Percentiles rank a stretch among this genome's conserved stretches.
These are phyloP conservation scores for Apocheima hispidaria DNA, from an alignment of 2,888 invertebrate genomes.

Conservation along the genomic window DNA sequence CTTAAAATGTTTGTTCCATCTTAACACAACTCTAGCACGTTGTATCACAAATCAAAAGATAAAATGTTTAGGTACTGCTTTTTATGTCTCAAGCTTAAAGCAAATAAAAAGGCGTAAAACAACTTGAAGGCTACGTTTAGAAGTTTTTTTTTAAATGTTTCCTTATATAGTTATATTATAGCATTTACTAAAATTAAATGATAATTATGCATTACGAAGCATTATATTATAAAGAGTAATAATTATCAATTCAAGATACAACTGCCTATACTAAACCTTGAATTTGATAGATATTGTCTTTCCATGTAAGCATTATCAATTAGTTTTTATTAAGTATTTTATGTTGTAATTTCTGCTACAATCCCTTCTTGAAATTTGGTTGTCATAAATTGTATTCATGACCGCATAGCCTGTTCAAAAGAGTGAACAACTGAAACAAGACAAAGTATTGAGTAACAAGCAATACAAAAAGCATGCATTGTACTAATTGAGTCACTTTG, in stretches of 20 bases:
- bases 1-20: background rate
- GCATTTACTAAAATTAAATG: background rate
- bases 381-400: background rate
- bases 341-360: slow-evolving; percentile 11
- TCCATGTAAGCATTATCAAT: slow-evolving; percentile 19
- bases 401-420: background rate
- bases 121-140: slow-evolving; percentile 2
- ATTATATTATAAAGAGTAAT: no score
- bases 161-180: background rate
- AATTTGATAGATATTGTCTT: slow-evolving; percentile 15
- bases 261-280: slow-evolving; percentile 20
- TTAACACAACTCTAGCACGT: background rate
- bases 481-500: slow-evolving; percentile 5
- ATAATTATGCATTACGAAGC: background rate
- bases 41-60: background rate
- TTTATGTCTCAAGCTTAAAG: background rate
- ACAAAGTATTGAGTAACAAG: background rate
- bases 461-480: background rate
- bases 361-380: background rate
- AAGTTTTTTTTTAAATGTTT: background rate
- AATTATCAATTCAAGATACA: slow-evolving; percentile 9
- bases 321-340: slow-evolving; percentile 12
- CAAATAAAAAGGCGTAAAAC: background rate
- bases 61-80: background rate
- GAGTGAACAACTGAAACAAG: background rate